Evolutionary conservation across 2,797 vertebrate species (phyloP), one percentile per base, ranked within the genome.

Genomic region (Clarias fuscus): DNA sequence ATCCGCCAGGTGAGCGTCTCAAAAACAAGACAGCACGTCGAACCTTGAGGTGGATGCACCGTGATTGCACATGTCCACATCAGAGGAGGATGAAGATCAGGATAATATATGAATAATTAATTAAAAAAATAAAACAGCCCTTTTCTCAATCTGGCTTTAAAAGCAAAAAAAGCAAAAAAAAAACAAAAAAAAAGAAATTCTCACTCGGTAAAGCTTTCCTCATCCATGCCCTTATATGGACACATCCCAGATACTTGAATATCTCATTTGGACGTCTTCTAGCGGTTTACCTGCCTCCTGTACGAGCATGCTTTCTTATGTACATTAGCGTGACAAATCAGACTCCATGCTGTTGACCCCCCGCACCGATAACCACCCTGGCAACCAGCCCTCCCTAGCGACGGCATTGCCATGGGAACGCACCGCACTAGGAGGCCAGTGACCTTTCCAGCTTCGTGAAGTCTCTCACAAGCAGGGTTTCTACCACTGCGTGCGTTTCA

Each of bases 331-430:
- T 43, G 43, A 43, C 43, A 53, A 86, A 65, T 86, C 58, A 65
- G 73, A 88, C 89, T 81, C 79, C 67, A 78, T 89, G 83, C 82
- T 59, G 27, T 82, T 81, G 61, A 79, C 53, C 82, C 43, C 79
- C 84, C 14, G 7, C 43, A 48, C 85, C 11, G 67, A 85, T 83
- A 80, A 85, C 90, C 82, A 72, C 88, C 90, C 88, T 91, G 88
- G 88, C 89, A 90, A 91, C 90, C 64, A 68, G 84, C 53, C 86
- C 83, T 87, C 64, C 86, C 83, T 86, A 67, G 88, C 86, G 43
- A 68, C 24, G 53, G 58, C 86, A 82, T 90, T 84, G 89, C 89
- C 89, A 90, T 89, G 86, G 89, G 87, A 89, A 89, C 91, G 20
- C 85, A 70, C 76, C 77, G 76, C 88, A 70, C 86, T 83, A 87